These are phyloP conservation scores for Girardinus metallicus DNA, from an alignment of 2,797 vertebrate species.

Conservation along the genomic window DNA sequence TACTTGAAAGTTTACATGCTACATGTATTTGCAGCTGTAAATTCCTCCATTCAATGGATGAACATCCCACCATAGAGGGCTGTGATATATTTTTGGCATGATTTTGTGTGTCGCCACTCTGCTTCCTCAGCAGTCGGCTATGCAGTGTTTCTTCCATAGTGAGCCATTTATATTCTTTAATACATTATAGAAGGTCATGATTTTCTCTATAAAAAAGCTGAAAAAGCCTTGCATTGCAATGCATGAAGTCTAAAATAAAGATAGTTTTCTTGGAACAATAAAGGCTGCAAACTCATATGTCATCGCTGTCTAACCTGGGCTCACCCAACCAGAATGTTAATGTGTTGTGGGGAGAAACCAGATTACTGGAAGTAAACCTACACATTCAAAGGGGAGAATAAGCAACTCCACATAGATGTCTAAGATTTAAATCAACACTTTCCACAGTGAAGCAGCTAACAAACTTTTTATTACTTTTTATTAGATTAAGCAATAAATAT, in stretches of 20 bases:
- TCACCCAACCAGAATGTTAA: not conserved
- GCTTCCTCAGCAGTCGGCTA: not conserved
- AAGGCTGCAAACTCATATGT: not conserved
- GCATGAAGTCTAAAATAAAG: not conserved
- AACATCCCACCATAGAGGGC: not conserved
- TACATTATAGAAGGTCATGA: not conserved
- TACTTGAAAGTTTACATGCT: not conserved
- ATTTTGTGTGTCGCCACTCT: not conserved
- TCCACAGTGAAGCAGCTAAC: not conserved
- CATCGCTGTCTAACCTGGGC: not conserved
- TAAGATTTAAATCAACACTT: not conserved
- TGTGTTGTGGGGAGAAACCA: not conserved
- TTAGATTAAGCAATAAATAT: not conserved
- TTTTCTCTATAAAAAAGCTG: not conserved
- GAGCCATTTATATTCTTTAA: not conserved
- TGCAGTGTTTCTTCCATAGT: not conserved
- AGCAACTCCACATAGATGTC: not conserved
- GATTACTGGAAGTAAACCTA: not conserved
- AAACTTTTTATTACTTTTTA: not conserved
- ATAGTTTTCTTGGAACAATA: not conserved
- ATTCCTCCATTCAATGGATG: not conserved
- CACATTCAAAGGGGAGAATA: not conserved
- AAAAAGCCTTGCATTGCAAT: not conserved
- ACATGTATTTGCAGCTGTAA: not conserved
- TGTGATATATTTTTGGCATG: not conserved